phyloP scores from a whole-genome alignment of 2,888 invertebrate genomes.

The Ornithoptera alexandrae region DNA sequence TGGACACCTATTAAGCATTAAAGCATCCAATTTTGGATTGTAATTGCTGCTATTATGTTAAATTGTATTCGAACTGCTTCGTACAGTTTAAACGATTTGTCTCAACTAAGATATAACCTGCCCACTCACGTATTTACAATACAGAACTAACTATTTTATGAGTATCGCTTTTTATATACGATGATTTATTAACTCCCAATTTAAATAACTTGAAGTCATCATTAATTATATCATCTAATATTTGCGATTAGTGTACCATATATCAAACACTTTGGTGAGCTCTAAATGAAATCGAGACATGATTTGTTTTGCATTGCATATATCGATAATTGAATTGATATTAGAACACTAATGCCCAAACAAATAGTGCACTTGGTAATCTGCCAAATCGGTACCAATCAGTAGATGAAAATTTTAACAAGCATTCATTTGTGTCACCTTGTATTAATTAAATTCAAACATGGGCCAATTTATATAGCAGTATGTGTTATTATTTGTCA shows the following conservation, averaged over 20 bases:
- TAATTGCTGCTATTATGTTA: constrained; percentile 71
- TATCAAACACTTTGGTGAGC: constrained; percentile 4
- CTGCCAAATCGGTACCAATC: constrained; percentile 29
- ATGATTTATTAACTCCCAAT: too few relatives aligned
- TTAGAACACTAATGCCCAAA: constrained; percentile 21
- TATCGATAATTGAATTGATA: constrained; percentile 25
- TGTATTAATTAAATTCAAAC: constrained; percentile 29
- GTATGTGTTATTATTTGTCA: constrained; percentile 28
- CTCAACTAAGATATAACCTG: constrained; percentile 42
- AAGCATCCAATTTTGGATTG: constrained; percentile 64
- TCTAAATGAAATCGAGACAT: constrained; percentile 12
- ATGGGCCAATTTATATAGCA: constrained; percentile 26
- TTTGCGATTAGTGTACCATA: neutral
- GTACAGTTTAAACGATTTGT: constrained; percentile 55
- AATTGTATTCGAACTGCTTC: constrained; percentile 63
- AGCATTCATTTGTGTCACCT: constrained; percentile 28
- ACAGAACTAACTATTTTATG: constrained; percentile 19
- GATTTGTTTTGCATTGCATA: constrained; percentile 8
- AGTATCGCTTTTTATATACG: neutral
- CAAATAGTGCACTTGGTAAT: constrained; percentile 26
- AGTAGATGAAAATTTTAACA: constrained; percentile 28
- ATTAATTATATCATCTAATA: neutral
- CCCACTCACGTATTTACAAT: constrained; percentile 15
- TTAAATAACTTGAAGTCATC: too few relatives aligned
- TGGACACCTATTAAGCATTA: constrained; percentile 60